Conservation (phyloP, 2,797 vertebrate species). For the Falco novaeseelandiae region DNA sequence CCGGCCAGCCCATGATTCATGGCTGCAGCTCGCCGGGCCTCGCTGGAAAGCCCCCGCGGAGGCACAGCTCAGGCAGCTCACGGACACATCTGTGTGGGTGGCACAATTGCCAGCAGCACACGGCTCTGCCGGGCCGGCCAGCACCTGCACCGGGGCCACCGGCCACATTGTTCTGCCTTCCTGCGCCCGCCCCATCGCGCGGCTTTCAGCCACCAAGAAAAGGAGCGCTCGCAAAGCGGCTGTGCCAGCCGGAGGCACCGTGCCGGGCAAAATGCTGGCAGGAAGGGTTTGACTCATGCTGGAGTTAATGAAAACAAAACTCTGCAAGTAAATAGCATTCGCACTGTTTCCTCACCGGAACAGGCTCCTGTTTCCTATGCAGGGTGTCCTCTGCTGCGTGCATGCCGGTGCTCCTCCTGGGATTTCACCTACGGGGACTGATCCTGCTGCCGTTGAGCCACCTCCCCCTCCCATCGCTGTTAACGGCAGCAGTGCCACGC, state of each 20-base stretch:
- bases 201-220: neutral
- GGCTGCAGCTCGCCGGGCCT: neutral
- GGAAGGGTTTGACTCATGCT: conserved; percentile 48
- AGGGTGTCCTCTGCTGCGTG: neutral
- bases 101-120: neutral
- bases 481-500: accelerated
- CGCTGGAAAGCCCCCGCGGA: conserved; percentile 44
- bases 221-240: neutral
- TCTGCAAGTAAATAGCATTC: neutral
- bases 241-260: neutral
- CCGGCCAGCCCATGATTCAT: conserved; percentile 21
- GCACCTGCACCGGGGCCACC: conserved; percentile 13
- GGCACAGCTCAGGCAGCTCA: neutral
- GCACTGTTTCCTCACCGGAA: neutral
- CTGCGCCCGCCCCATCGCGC: neutral
- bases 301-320: conserved; percentile 18
- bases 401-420: neutral
- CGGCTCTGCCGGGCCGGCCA: neutral
- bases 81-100: neutral
- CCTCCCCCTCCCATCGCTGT: neutral
- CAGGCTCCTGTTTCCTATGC: neutral
- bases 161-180: conserved; percentile 6
- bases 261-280: neutral
- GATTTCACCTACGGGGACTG: neutral
- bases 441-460: neutral